These are phyloP conservation scores for Stegostoma tigrinum DNA, from an alignment of 2,113 vertebrate species.

Conservation along the genomic window DNA sequence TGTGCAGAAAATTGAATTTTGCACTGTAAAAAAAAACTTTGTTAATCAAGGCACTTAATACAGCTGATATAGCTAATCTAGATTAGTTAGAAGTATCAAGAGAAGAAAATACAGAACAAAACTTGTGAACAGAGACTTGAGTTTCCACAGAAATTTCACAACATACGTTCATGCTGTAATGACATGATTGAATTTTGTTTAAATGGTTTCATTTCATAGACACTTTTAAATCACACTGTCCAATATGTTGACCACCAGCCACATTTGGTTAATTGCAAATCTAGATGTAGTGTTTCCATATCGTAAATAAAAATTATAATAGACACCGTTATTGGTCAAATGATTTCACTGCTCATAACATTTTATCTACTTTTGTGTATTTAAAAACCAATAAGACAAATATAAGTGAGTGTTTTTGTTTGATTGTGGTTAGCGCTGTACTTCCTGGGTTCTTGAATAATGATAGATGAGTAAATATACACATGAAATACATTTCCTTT, in stretches of 20 bases:
- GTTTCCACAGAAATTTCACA: neutral
- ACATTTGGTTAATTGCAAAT: neutral
- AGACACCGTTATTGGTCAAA: neutral
- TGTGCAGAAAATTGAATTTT: neutral
- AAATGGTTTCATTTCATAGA: neutral
- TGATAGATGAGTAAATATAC: neutral
- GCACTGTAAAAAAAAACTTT: neutral
- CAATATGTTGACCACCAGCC: neutral
- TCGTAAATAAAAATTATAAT: neutral
- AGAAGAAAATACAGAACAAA: neutral
- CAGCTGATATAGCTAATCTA: neutral
- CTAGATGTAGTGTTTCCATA: neutral
- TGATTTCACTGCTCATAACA: neutral
- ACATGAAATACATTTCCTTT: neutral
- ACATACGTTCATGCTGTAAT: neutral
- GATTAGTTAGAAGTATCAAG: neutral
- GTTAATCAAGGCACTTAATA: neutral
- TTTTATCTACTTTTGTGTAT: neutral
- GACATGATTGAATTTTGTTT: neutral
- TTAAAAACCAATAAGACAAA: neutral
- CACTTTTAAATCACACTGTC: neutral
- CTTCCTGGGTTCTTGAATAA: neutral
- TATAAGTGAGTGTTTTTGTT: neutral
- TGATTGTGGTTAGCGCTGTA: neutral
- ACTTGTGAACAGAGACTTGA: neutral